Conservation (phyloP, 1,140 invertebrate species). For the Cyclargus thomasi region DNA sequence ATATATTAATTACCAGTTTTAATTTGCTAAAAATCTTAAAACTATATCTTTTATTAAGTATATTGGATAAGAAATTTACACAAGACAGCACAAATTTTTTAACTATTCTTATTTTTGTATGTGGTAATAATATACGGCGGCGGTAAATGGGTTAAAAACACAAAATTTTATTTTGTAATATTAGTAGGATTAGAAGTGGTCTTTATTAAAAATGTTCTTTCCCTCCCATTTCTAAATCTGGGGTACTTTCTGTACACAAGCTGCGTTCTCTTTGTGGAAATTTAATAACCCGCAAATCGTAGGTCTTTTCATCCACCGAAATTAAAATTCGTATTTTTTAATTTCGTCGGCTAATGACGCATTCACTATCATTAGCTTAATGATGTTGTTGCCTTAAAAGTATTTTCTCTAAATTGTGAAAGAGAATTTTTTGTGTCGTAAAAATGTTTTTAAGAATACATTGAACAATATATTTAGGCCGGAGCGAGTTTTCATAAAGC, state of each 20-base stretch:
- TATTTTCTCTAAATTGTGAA: background rate
- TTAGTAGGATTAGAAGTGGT: background rate
- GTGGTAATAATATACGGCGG: too few relatives aligned
- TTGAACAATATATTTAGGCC: background rate
- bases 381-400: background rate
- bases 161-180: background rate
- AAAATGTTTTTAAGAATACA: background rate
- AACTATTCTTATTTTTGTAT: too few relatives aligned
- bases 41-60: too few relatives aligned
- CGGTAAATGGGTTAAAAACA: too few relatives aligned
- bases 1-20: too few relatives aligned
- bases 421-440: background rate
- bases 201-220: background rate
- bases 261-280: background rate
- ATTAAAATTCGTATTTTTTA: conserved; percentile 1
- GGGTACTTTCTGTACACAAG: background rate
- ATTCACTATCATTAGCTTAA: background rate
- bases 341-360: background rate
- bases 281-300: conserved; percentile 3
- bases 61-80: too few relatives aligned
- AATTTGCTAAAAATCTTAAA: too few relatives aligned
- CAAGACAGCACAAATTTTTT: too few relatives aligned
- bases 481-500: background rate
- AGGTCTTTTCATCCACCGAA: background rate
- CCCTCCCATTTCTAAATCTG: background rate